Evolutionary conservation across 2,113 vertebrate species (phyloP), one percentile per base, ranked within the genome.

Genomic region (Atrichornis clamosus): DNA sequence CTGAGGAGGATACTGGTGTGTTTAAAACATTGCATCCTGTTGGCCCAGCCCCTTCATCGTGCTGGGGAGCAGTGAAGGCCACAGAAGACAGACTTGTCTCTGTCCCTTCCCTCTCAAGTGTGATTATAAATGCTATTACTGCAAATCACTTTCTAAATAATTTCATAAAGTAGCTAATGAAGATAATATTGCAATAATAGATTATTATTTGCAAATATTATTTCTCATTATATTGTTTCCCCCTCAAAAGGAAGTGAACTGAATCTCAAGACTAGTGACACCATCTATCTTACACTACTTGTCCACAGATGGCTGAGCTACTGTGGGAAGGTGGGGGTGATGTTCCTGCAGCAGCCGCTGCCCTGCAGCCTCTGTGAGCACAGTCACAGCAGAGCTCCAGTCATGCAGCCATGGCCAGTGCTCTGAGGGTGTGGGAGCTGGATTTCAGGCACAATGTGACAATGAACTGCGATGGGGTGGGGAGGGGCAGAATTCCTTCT

Each of bases 341-440:
- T 17, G 60, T 13, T 60, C 33, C 44, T 5, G 8, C 35, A 64
- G 76, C 26, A 53, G 47, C 23, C 1, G 6, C 27, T 42, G 82
- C 6, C 16, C 47, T 28, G 35, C 44, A 55, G 70, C 64, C 53
- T 14, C 78, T 58, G 41, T 4, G 4, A 50, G 58, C 35, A 10
- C 39, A 46, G 63, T 23, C 50, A 28, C 41, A 50, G 15, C 63
- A 64, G 44, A 49, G 37, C 73, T 37, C 6, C 0, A 13, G 62
- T 23, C 47, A 35, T 2, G 10, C 62, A 35, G 62, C 52, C 44
- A 5, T 15, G 1, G 1, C 58, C 30, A 26, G n/a, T 7, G 53
- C 4, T 7, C 58, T 21, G 59, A 47, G 67, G 14, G 13, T 9
- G 30, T 1, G 7, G 37, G 39, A 69, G 33, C 0, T 32, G 16